These are phyloP conservation scores for Leistus spinibarbis DNA, from an alignment of 2,888 invertebrate genomes.

Conservation along the genomic window DNA sequence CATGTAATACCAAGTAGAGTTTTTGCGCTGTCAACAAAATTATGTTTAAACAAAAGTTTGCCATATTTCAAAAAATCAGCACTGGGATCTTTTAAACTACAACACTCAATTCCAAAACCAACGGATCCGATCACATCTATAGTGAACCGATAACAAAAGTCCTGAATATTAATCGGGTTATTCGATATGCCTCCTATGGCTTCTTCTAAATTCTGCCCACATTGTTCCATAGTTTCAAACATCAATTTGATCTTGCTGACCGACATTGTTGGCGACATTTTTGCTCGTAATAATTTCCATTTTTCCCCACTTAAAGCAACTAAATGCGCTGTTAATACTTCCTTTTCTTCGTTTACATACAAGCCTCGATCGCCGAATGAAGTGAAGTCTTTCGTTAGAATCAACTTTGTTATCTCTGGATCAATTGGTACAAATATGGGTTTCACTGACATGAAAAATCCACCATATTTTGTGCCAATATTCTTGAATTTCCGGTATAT, in stretches of 20 bases:
- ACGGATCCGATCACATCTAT: conserved; percentile 53
- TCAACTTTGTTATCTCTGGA: conserved; percentile 52
- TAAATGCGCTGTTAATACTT: conserved; percentile 52
- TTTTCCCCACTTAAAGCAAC: conserved; percentile 54
- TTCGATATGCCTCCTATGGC: conserved; percentile 40
- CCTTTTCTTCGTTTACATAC: conserved; percentile 49
- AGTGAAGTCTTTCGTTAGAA: not conserved
- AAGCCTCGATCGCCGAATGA: conserved; percentile 7
- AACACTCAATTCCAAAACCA: conserved; percentile 52
- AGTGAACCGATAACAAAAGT: conserved; percentile 45
- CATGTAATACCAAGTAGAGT: not conserved
- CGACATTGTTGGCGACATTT: conserved; percentile 59
- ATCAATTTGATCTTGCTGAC: conserved; percentile 58
- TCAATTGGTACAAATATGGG: conserved; percentile 54
- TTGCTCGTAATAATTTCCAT: conserved; percentile 58
- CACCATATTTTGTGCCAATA: conserved; percentile 47
- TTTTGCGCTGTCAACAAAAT: conserved; percentile 36
- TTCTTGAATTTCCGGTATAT: conserved; percentile 44
- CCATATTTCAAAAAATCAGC: conserved; percentile 49
- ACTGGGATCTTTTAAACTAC: conserved; percentile 47
- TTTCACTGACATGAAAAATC: conserved; percentile 55
- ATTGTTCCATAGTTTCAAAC: conserved; percentile 55
- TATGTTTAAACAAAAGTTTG: conserved; percentile 44
- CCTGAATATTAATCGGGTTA: conserved; percentile 40
- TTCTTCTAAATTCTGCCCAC: conserved; percentile 46